Conservation (phyloP, 2,888 invertebrate genomes). For the Eulithis prunata region DNA sequence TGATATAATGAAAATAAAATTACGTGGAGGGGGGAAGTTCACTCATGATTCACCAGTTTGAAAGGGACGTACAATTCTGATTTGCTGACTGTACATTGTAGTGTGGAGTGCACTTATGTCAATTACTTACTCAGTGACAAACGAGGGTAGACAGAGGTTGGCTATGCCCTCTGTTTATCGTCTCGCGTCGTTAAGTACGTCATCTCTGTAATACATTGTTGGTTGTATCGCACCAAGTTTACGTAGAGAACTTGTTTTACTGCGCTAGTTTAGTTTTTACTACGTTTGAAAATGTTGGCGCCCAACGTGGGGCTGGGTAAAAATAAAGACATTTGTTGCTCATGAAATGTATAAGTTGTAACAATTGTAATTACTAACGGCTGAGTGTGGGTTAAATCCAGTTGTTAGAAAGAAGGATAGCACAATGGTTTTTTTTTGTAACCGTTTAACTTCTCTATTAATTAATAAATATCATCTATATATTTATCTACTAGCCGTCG, state of each 20-base stretch:
- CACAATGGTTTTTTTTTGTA: no score
- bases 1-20: no score
- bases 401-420: no score
- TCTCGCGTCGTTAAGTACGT: constrained; percentile 34
- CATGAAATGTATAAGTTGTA: no score
- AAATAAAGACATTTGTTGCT: neutral
- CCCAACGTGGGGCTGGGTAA: constrained; percentile 23
- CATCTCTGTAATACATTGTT: constrained; percentile 39
- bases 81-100: constrained; percentile 1
- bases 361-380: no score
- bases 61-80: no score
- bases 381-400: no score
- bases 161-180: constrained; percentile 28
- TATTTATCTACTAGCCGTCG: no score
- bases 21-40: no score
- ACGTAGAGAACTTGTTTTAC: constrained; percentile 33
- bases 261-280: constrained; percentile 35
- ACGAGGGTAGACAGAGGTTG: constrained; percentile 26
- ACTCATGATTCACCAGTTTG: no score
- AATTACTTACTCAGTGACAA: constrained; percentile 18
- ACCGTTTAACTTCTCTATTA: no score
- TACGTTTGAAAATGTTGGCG: constrained; percentile 35
- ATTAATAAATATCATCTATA: no score
- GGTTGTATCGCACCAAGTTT: constrained; percentile 33
- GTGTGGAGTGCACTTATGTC: constrained; percentile 15